phyloP scores from a whole-genome alignment of 2,888 invertebrate genomes.

The Gandaritis pyraliata region DNA sequence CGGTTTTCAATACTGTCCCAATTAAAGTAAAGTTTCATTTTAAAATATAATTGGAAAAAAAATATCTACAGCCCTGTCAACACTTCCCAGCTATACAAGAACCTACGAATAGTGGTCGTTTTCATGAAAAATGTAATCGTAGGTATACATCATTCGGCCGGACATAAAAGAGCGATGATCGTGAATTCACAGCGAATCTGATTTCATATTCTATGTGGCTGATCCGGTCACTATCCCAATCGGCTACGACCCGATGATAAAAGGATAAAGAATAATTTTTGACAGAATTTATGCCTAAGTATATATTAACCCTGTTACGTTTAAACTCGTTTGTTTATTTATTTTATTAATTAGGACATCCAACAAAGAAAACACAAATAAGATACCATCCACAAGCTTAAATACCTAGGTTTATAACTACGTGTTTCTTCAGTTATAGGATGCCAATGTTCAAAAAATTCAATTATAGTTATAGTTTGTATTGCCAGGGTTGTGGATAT shows the following conservation, averaged over 20 bases:
- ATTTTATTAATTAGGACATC: too few species aligned
- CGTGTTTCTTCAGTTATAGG: too few species aligned
- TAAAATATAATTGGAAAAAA: too few species aligned
- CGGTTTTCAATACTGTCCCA: background rate
- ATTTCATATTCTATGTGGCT: conserved; percentile 55
- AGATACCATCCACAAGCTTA: too few species aligned
- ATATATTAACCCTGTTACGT: too few species aligned
- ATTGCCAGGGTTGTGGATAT: too few species aligned
- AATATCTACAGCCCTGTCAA: conserved; percentile 11
- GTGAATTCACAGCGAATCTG: conserved; percentile 47
- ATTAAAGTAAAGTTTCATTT: background rate
- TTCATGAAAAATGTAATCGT: conserved; percentile 49
- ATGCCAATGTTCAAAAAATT: too few species aligned
- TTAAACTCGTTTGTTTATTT: too few species aligned
- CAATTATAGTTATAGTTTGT: too few species aligned
- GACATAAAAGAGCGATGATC: conserved; percentile 53
- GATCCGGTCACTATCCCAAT: conserved; percentile 49
- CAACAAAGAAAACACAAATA: too few species aligned
- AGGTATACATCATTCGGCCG: conserved; percentile 40
- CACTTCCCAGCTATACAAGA: conserved; percentile 1
- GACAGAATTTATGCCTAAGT: too few species aligned
- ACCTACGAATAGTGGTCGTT: conserved; percentile 31
- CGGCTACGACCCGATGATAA: conserved; percentile 30
- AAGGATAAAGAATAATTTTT: background rate
- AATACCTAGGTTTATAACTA: too few species aligned